Evolutionary conservation across 2,113 vertebrate genomes (phyloP), one percentile per base, ranked within the genome.

Genomic region (Thryonomys swinderianus): DNA sequence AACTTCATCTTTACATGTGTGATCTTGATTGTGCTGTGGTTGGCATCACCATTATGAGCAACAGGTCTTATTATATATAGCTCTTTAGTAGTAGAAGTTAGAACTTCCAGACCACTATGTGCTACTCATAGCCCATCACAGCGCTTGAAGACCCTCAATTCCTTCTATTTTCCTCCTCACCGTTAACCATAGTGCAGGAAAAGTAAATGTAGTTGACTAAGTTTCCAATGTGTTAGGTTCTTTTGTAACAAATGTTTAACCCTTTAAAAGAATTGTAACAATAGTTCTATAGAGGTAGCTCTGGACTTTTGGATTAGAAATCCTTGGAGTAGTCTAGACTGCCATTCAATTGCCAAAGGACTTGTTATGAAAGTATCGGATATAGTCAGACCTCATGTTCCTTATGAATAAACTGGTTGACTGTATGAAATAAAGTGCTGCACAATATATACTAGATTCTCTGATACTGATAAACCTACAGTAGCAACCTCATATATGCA

Each of bases 281-380:
- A 8, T 74, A 27, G 25, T 4, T 83, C 5, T 84, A 4, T 53
- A 79, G 57, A 82, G 30, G 32, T 84, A 83, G 5, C n/a, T 82
- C 42, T 86, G 45, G 30, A 80, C 3, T 83, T 88, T n/a, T 30
- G 11, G 37, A 34, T 86, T 87, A 48, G 84, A 85, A 53, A 95
- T 57, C 32, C 32, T 91, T 13, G 2, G 32, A 89, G 9, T 80
- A 71, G 53, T 9, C 14, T 42, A 84, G 12, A 59, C 20, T 80
- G 42, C 30, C 34, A 89, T 51, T 93, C 34, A 61, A 18, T 86
- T 94, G 3, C 14, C 21, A 61, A 21, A 21, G 32, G 11, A 85
- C 23, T 93, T 94, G 66, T 1, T 90, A 17, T 95, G 66, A n/a
- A 91, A 78, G 23, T 88, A 45, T 73, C 91, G 51, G 85, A 40